phyloP scores from a whole-genome alignment of 2,113 vertebrate genomes.

The Centropus bengalensis region DNA sequence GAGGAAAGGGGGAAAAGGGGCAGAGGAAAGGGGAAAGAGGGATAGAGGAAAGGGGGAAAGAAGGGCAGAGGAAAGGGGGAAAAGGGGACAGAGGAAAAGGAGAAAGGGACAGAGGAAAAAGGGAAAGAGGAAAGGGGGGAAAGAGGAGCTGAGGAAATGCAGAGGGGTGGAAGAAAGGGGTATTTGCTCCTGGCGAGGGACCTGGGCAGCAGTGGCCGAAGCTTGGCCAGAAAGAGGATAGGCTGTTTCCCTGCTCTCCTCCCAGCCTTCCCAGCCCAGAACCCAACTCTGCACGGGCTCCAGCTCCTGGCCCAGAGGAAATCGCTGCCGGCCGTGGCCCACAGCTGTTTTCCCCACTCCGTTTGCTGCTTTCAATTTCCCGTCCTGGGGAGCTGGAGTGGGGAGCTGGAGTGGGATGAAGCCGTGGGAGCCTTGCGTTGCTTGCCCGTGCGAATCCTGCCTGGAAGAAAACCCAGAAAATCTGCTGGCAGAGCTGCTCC shows the following conservation, averaged over 20 bases:
- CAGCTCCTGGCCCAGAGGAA: constrained; percentile 42
- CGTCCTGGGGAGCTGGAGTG: rapidly evolving
- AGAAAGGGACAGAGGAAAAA: no score
- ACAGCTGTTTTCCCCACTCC: constrained; percentile 14
- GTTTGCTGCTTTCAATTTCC: constrained; percentile 52
- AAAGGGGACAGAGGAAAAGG: no score
- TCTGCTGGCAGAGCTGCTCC: neutral
- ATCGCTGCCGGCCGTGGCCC: constrained; percentile 13
- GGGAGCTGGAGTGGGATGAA: neutral
- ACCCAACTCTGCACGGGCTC: neutral
- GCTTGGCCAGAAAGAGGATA: neutral
- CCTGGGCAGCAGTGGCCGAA: rapidly evolving
- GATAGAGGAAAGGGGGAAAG: no score
- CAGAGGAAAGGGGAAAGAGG: no score
- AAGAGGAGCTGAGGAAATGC: no score
- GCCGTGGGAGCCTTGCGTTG: neutral
- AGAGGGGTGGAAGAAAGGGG: neutral
- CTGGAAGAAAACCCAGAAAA: neutral
- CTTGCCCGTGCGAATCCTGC: neutral
- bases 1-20: no score
- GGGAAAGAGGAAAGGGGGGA: no score
- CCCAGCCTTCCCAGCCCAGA: neutral
- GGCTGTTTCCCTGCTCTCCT: neutral
- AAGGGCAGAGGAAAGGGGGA: no score
- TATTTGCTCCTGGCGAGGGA: neutral